Percentiles rank a stretch among this genome's conserved stretches.
phyloP scores from a whole-genome alignment of 2,888 invertebrate genomes.

The Heliconius ismenius region DNA sequence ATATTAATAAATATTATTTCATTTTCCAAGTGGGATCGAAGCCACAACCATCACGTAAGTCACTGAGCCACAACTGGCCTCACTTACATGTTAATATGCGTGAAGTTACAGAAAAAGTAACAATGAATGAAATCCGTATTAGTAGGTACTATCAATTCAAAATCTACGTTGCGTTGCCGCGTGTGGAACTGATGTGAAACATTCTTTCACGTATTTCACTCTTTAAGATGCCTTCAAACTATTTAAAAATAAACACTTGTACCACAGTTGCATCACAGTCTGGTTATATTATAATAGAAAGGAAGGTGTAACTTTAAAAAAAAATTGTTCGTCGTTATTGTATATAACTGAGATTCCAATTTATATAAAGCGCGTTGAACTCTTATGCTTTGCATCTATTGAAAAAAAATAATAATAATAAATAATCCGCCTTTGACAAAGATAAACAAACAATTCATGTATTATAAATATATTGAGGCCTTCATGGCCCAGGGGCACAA shows the following conservation, averaged over 20 bases:
- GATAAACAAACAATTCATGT: background rate
- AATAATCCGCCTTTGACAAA: background rate
- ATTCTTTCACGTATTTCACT: slow-evolving; percentile 23
- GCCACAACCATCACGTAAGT: no score
- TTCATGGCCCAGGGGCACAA: no score
- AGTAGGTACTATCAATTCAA: background rate
- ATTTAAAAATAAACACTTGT: slow-evolving; percentile 9
- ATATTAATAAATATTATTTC: no score
- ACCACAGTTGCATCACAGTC: background rate
- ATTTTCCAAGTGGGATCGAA: no score
- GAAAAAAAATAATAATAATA: background rate
- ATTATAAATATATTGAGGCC: no score
- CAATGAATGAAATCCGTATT: background rate
- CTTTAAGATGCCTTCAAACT: background rate
- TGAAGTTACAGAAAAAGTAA: background rate
- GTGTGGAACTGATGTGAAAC: background rate
- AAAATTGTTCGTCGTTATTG: background rate
- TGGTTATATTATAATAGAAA: background rate
- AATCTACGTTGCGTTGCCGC: slow-evolving; percentile 13
- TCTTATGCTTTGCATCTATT: background rate
- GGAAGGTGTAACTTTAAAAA: background rate
- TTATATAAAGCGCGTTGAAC: slow-evolving; percentile 13
- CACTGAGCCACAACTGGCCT: no score
- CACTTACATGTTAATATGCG: no score
- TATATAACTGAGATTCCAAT: background rate